Evolutionary conservation across 2,888 invertebrate species (phyloP), one percentile per base, ranked within the genome.

Genomic region (Caenorhabditis plicata): DNA sequence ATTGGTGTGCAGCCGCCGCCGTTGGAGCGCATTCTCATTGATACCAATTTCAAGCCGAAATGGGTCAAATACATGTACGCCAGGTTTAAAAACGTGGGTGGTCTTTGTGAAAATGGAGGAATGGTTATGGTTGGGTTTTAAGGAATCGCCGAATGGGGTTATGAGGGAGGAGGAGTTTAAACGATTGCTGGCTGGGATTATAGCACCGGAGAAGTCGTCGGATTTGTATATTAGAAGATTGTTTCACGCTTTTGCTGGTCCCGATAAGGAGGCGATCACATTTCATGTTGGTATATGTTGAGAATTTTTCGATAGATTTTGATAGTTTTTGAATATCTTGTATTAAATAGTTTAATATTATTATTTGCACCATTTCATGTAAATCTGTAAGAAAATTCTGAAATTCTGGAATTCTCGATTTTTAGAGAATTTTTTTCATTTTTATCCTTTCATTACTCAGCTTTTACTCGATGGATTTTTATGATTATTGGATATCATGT

Each of bases 61-160:
- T 77, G 73, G 74, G 55, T 77, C 15, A 77, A 77, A 64, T 77
- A 77, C 50, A 73, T 74, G 70, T 77, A 77, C 45, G 68, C 64
- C 0, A 49, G 54, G 42, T 77, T 77, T 43, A 77, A 77, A 51
- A 73, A 74, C 58, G 76, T 77, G 31, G 62, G 70, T 63, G 31
- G 9, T 27, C 29, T 27, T 8, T 27, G 29, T 8, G 7, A 9
- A 7, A 9, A 27, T 27, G 29, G 29, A 9, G 7, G 8, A 9
- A 27, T 27, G 29, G 29, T 27, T 27, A 27, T 27, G 7, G 7
- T 27, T 7, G 13, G 13, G 13, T 25, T 42, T 69, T 35, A 52
- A 78, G 78, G 78, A 77, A 58, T 78, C 78, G 9, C 78, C 78
- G 13, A 58, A 68, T 1, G 78, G 78, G 4, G 56, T 73, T 29